Evolutionary conservation across 2,113 vertebrate species (phyloP), one percentile per base, ranked within the genome.

Genomic region (Festucalex cinctus): DNA sequence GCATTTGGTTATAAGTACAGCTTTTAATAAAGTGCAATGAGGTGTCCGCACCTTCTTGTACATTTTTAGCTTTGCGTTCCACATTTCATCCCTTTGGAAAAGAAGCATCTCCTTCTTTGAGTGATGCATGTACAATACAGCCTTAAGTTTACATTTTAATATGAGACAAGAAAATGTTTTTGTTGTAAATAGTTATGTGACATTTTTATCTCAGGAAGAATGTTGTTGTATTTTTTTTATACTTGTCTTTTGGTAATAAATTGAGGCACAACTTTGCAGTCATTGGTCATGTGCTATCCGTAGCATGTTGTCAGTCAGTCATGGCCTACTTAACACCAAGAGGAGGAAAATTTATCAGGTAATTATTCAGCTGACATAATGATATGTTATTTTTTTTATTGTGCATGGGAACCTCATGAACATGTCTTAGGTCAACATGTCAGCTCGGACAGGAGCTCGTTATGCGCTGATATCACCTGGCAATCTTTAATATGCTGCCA

Each of bases 201-300:
- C 59, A 39, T 69, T 80, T 76, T 81, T 63, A 80, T 64, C 64
- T 78, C 77, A 80, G 68, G 73, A 70, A 54, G 9, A 8, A 39
- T 22, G 20, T 32, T 32, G 2, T 32, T 41, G 9, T 51, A 69
- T 66, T 57, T 58, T 60, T 70, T 66, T 48, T 67, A 37, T 24
- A 26, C 26, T 28, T 66, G 43, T 43, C 10, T 73, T 69, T 78
- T 63, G 5, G 12, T 17, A 86, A 79, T 86, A 80, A 84, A 84
- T 48, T 6, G 13, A 35, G 5, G 6, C 54, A 62, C 6, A 60
- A 26, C 6, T 32, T 9, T 17, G n/a, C 22, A 19, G 60, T 39
- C 6, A 3, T 8, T 62, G 14, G 1, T 3, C 32, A 17, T 62
- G 6, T 39, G 12, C 12, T 22, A 10, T 61, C 36, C 37, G 1